A percentile compares a stretch with the other conserved stretches of the same genome.
These are phyloP conservation scores for Lasiurus borealis DNA, from an alignment of 2,113 vertebrate species.

Conservation along the genomic window DNA sequence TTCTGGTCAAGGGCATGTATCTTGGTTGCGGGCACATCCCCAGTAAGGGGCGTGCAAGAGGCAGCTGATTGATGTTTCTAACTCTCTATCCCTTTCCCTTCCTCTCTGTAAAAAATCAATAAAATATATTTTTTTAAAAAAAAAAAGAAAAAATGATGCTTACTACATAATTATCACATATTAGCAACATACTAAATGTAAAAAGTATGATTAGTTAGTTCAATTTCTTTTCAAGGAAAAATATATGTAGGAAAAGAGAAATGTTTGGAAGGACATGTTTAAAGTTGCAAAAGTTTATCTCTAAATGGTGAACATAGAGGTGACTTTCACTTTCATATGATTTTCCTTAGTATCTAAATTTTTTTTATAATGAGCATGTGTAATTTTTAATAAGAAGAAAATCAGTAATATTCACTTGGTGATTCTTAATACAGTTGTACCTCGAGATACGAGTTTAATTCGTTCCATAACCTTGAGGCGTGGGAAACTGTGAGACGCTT, in stretches of 20 bases:
- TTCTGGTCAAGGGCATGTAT: no score
- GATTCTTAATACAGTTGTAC: constrained; percentile 52
- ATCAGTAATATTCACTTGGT: neutral
- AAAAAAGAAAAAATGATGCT: neutral
- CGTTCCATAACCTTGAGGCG: no score
- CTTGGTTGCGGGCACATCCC: no score
- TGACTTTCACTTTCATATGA: neutral
- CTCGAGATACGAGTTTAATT: no score
- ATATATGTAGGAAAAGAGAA: neutral
- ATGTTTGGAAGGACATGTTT: neutral
- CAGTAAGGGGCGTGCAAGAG: no score
- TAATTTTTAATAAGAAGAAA: constrained; percentile 41
- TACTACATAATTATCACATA: neutral
- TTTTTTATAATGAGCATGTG: neutral
- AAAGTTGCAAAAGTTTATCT: constrained; percentile 27
- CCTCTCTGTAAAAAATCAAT: no score
- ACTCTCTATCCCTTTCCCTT: no score
- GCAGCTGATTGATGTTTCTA: no score
- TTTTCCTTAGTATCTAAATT: neutral
- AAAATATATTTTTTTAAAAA: no score
- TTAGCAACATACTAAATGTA: neutral
- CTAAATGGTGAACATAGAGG: neutral
- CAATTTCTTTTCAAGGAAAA: constrained; percentile 31
- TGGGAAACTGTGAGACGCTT: no score
- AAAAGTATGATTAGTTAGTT: neutral